A percentile compares a stretch with the other conserved stretches of the same genome.
These are phyloP conservation scores for Boloria euphrosyne DNA, from an alignment of 2,888 invertebrate species.

Conservation along the genomic window DNA sequence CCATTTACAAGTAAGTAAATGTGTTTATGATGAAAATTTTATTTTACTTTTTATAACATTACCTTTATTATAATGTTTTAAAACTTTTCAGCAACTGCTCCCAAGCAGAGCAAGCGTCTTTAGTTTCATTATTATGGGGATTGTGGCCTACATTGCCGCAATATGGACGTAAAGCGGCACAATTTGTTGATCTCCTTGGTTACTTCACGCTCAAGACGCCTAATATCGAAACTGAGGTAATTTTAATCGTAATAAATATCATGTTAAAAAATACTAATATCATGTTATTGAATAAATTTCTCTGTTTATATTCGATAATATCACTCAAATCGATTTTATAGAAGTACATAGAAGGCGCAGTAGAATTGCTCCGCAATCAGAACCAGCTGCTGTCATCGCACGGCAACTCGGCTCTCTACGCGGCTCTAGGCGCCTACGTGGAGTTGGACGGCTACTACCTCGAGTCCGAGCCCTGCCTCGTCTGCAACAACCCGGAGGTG, in stretches of 20 bases:
- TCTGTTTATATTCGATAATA: not conserved
- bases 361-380: slow-evolving; percentile 92
- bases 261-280: no score
- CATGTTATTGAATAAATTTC: not conserved
- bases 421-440: slow-evolving; percentile 95
- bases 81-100: slow-evolving; percentile 85
- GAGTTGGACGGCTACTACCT: slow-evolving; percentile 98
- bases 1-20: slow-evolving; percentile 88
- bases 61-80: not conserved
- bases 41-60: not conserved
- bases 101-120: slow-evolving; percentile 87
- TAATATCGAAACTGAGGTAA: slow-evolving; percentile 84
- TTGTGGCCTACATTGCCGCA: slow-evolving; percentile 95
- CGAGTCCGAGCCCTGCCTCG: slow-evolving; percentile 98
- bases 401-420: slow-evolving; percentile 96
- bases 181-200: slow-evolving; percentile 97
- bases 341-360: slow-evolving; percentile 93
- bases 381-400: slow-evolving; percentile 94
- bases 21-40: not conserved
- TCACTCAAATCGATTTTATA: slow-evolving; percentile 54
- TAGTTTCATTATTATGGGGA: slow-evolving; percentile 93
- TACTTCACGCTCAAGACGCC: slow-evolving; percentile 95
- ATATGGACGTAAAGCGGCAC: slow-evolving; percentile 96
- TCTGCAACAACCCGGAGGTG: slow-evolving; percentile 98
- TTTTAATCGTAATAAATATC: slow-evolving; percentile 1